Evolutionary conservation across 2,113 vertebrate species (phyloP), one percentile per base, ranked within the genome.

Genomic region (Mesocricetus auratus): DNA sequence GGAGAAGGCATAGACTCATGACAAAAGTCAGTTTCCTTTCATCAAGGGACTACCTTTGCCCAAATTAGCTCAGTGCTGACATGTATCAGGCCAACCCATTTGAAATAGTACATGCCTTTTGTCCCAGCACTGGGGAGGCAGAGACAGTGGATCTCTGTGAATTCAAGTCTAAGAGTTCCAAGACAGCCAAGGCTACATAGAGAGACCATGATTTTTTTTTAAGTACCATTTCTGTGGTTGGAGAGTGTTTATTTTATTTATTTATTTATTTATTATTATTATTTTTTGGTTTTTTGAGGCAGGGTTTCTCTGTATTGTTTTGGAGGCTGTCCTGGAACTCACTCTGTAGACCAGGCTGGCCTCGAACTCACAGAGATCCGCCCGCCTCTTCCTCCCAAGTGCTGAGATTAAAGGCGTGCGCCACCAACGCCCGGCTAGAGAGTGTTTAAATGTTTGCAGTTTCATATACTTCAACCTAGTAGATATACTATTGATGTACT

Each of bases 21-120:
- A 71, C 39, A 42, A 92, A 94, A 42, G 29, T 56, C n/a, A 22
- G 33, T 94, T 89, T 96, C 53, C 85, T 86, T 78, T 92, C 11
- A 3, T 31, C 45, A 45, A 21, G 79, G 77, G 71, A 29, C 88
- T 19, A 10, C n/a, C 22, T 94, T 89, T 92, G 58, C 60, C 60
- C 79, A 69, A 19, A 79, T 74, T 58, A 96, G n/a, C 66, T 71
- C 50, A 26, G 58, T 3, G 45, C 82, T 83, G 56, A 90, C 88
- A 62, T 12, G 15, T 4, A 3, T 77, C 66, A 39, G 17, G 39
- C 50, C 9, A 8, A 45, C 60, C 39, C 22, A 1, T 36, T 33
- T 90, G 86, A 94, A 92, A 56, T 24, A 26, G 15, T 26, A 10
- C 8, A 31, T 13, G 4, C n/a, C 79, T 83, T 42, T 83, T 42